A percentile compares a stretch with the other conserved stretches of the same genome.
Conservation (phyloP, 2,113 vertebrate genomes). For the pig (Sus scrofa) region DNA sequence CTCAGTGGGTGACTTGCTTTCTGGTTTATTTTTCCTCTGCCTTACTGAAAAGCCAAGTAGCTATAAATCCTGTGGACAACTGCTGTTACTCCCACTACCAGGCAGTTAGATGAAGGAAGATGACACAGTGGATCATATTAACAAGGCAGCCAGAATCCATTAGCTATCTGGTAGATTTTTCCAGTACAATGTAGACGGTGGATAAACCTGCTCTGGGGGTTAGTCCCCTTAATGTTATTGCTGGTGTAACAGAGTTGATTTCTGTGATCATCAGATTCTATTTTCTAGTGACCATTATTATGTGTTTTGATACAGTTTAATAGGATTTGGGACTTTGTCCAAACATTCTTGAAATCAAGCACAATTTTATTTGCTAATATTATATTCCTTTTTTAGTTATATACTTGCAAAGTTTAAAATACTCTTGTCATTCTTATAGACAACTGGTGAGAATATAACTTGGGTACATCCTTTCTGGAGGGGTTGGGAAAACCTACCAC, state of each 20-base stretch:
- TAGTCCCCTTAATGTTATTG: background rate
- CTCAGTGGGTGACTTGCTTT: conserved; percentile 4
- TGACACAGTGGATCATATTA: conserved; percentile 29
- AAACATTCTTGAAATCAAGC: conserved; percentile 12
- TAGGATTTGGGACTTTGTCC: background rate
- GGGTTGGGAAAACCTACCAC: background rate
- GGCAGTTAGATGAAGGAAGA: background rate
- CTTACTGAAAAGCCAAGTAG: conserved; percentile 48
- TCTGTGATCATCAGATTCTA: background rate
- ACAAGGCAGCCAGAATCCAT: conserved; percentile 1
- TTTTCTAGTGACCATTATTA: background rate
- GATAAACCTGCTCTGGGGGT: background rate
- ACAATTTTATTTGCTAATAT: background rate
- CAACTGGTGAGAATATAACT: background rate
- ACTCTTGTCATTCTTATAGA: background rate
- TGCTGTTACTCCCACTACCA: conserved; percentile 1
- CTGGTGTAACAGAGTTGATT: background rate
- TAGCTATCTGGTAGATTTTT: conserved; percentile 17
- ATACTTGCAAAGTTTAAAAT: conserved; percentile 30
- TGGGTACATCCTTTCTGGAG: background rate
- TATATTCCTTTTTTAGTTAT: conserved; percentile 1
- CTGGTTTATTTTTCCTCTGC: conserved; percentile 26
- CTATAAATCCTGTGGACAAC: conserved; percentile 41
- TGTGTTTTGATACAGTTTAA: background rate
- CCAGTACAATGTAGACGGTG: background rate